Base-by-base conservation (phyloP, 37 sponge, comb jelly and placozoan species). In the Tethya wilhelma region DNA sequence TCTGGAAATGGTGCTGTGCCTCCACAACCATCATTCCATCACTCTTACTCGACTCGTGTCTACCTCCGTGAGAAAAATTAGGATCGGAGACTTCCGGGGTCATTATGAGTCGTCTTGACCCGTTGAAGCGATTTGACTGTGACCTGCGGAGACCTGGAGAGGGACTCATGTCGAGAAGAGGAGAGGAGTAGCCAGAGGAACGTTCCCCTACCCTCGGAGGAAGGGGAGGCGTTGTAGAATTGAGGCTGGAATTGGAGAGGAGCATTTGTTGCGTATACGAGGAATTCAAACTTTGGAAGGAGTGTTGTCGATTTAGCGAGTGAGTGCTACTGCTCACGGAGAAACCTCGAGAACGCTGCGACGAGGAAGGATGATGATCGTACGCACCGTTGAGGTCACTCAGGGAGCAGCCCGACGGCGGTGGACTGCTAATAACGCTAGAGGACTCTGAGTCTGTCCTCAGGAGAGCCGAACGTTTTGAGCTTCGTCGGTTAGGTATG, bases 181-280 rank as follows among this genome's bases (percentile, higher is more conserved):
- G 79, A 55, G 79, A 79, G 56, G 31, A 34, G 67, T 79, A 79
- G 23, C 79, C 79, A 8, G 79, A 79, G 22, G 79, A 79, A 11
- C 39, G 57, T 22, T 67, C 57, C 22, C 69, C 55, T 28, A 31
- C n/a, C 20, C 40, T 25, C 2, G 66, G 49, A 1, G 78, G 45
- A 58, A 8, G n/a, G 14, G 62, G n/a, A 28, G 60, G 59, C 22
- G 9, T 25, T 30, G 14, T 32, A 38, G 40, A 42, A 36, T 9
- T 6, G 23, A 62, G 12, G 43, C 0, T 29, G 49, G 78, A 77
- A 2, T 1, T 19, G 4, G 58, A 49, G n/a, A 8, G 12, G 14
- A n/a, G 38, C 2, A 7, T 14, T 14, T 32, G 25, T 40, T 45
- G 39, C 31, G 38, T 44, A 31, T 67, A 29, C 25, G 42, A 42